A percentile compares a stretch with the other conserved stretches of the same genome.
Conservation (phyloP, 2,113 vertebrate genomes). For the Pseudopodoces humilis region DNA sequence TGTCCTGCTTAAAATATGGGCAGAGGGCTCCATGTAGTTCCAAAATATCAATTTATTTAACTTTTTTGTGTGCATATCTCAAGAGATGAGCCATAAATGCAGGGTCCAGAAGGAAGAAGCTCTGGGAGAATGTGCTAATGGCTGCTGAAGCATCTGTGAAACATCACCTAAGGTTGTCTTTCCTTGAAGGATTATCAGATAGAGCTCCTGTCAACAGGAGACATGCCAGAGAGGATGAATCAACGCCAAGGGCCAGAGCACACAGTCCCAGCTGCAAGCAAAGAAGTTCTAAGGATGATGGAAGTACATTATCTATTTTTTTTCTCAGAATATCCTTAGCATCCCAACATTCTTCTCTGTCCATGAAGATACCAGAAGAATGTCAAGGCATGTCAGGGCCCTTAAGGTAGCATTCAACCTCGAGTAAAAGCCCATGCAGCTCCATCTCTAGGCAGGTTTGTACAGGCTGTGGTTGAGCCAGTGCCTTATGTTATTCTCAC, state of each 20-base stretch:
- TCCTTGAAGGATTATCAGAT: neutral
- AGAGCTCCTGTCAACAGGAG: neutral
- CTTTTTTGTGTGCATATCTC: neutral
- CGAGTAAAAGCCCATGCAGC: neutral
- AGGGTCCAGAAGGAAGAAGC: neutral
- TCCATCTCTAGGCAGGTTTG: neutral
- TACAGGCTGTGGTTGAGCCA: neutral
- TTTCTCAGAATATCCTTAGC: neutral
- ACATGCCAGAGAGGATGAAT: neutral
- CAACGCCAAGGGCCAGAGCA: neutral
- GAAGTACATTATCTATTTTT: neutral
- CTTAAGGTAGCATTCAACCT: neutral
- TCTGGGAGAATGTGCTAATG: neutral
- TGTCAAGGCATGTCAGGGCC: neutral
- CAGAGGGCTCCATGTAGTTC: neutral
- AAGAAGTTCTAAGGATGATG: neutral
- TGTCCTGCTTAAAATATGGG: neutral
- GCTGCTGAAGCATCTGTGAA: neutral
- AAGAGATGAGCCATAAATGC: neutral
- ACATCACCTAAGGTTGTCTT: neutral
- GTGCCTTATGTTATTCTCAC: neutral
- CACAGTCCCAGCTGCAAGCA: neutral
- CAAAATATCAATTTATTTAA: neutral
- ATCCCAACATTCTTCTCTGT: neutral
- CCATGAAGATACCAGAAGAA: neutral